Evolutionary conservation across 2,888 invertebrate genomes (phyloP).

Genomic region (Oxycera nigricornis): DNA sequence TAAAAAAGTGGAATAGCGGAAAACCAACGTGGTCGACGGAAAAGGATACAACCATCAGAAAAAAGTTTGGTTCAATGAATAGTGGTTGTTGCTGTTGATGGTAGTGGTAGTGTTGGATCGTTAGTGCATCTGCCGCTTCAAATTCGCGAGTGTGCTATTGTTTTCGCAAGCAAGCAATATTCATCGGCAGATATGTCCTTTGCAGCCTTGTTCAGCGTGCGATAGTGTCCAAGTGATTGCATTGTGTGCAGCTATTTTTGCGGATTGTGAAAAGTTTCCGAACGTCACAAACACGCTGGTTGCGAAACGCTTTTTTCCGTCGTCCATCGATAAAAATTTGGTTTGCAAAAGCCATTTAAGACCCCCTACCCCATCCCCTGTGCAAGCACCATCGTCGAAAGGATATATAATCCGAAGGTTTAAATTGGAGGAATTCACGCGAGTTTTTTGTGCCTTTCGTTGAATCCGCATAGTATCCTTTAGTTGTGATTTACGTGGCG

Average conservation of each 20-base stretch:
- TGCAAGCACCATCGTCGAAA: background rate
- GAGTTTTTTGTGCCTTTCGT: conserved; percentile 10
- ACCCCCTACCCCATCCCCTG: background rate
- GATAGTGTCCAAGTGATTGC: conserved; percentile 11
- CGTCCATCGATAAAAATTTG: background rate
- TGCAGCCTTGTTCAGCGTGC: background rate
- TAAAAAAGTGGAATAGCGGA: background rate
- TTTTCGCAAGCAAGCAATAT: conserved; percentile 3
- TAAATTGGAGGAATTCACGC: conserved; percentile 12
- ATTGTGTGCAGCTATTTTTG: conserved; percentile 6
- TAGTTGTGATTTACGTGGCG: conserved; percentile 11
- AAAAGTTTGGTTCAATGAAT: background rate
- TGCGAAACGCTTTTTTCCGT: conserved; percentile 6
- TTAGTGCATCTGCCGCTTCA: conserved; percentile 18
- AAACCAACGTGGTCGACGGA: background rate
- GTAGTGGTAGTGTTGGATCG: background rate
- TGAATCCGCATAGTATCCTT: conserved; percentile 1
- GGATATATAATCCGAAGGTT: conserved; percentile 1
- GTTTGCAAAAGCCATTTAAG: background rate
- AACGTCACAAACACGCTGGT: conserved; percentile 18
- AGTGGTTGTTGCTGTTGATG: conserved; percentile 14
- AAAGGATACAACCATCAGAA: conserved; percentile 8
- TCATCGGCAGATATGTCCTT: background rate
- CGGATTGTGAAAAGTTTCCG: background rate
- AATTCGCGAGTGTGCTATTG: conserved; percentile 16